Conservation (phyloP, 2,113 vertebrate genomes). For the Gila orcuttii region DNA sequence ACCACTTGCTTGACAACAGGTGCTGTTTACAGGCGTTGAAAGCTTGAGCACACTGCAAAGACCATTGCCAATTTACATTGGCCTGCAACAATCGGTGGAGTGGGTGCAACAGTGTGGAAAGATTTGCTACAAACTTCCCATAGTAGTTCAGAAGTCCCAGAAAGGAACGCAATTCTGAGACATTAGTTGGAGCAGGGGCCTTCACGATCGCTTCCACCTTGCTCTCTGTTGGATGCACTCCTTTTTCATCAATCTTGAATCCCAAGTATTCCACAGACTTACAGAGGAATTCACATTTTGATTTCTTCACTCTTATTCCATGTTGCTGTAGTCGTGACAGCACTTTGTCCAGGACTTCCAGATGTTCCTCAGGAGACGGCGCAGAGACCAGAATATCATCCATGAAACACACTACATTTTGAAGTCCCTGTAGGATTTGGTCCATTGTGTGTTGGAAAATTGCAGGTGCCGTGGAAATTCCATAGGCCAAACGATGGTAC, state of each 20-base stretch:
- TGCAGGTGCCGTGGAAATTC: not conserved
- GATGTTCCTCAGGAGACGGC: not conserved
- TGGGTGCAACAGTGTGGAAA: not conserved
- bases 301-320: conserved; percentile 7
- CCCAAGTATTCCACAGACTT: conserved; percentile 23
- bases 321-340: not conserved
- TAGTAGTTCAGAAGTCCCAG: conserved; percentile 20
- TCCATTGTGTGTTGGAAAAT: not conserved
- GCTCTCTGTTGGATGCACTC: not conserved
- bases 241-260: conserved; percentile 6
- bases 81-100: not conserved
- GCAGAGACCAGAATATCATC: not conserved
- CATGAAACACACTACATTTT: conserved; percentile 19
- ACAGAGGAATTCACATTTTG: conserved; percentile 16
- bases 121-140: conserved; percentile 10
- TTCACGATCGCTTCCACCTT: conserved; percentile 6
- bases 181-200: not conserved
- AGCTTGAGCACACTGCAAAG: too few relatives aligned
- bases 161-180: not conserved
- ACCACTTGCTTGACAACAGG: too few relatives aligned
- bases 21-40: too few relatives aligned
- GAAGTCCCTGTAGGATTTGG: not conserved
- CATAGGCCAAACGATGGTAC: not conserved
- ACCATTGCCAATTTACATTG: too few relatives aligned
- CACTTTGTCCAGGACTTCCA: conserved; percentile 12